Conservation (phyloP, 2,113 vertebrate genomes). For the Eurypyga helias region DNA sequence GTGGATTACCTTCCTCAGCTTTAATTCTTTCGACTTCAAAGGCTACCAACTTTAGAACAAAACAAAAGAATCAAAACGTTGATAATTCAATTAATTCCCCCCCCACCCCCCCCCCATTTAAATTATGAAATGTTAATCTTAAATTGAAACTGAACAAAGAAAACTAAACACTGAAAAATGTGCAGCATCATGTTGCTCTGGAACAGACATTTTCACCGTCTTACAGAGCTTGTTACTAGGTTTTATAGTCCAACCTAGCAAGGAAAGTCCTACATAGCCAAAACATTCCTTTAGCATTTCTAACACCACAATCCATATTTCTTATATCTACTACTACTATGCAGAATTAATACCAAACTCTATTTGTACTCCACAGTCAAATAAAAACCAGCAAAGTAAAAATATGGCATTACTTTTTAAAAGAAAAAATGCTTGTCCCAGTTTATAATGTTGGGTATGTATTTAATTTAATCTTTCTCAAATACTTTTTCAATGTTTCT, state of each 20-base stretch:
- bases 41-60: conserved; percentile 88
- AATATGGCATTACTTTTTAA: neutral
- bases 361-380: neutral
- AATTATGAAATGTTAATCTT: neutral
- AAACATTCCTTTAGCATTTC: neutral
- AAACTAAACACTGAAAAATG: neutral
- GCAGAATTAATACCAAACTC: neutral
- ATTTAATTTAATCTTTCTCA: neutral
- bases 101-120: neutral
- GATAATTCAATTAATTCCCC: neutral
- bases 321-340: neutral
- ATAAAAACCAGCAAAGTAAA: neutral
- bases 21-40: conserved; percentile 91
- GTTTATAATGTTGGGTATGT: neutral
- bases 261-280: neutral
- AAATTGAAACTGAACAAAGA: neutral
- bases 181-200: rapidly evolving
- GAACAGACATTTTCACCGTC: neutral
- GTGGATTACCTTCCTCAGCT: conserved; percentile 86
- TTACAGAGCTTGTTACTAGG: neutral
- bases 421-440: neutral
- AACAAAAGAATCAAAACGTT: neutral
- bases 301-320: neutral
- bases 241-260: neutral
- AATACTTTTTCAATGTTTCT: neutral